Evolutionary conservation across 2,113 vertebrate species (phyloP).

Genomic region (Salvelinus fontinalis): DNA sequence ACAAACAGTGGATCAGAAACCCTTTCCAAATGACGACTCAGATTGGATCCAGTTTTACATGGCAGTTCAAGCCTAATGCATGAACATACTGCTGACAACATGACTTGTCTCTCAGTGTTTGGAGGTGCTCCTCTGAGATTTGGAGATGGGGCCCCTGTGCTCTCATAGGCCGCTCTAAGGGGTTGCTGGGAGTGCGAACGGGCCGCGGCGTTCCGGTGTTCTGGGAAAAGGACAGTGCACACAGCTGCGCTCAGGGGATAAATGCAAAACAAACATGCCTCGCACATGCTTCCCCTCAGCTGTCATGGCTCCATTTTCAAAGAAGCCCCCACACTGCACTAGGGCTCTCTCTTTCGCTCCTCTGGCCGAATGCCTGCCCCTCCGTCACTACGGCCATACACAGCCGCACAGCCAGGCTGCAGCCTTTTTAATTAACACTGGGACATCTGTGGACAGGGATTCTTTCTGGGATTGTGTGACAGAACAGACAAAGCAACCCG

Average conservation of each 20-base stretch:
- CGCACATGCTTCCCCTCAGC: constrained; percentile 78
- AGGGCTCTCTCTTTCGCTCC: constrained; percentile 30
- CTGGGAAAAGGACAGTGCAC: constrained; percentile 78
- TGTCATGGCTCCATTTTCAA: constrained; percentile 80
- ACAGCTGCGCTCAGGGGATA: constrained; percentile 75
- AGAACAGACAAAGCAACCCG: constrained; percentile 59
- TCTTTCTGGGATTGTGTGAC: constrained; percentile 65
- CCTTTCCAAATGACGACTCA: constrained; percentile 39
- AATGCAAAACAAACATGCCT: constrained; percentile 83
- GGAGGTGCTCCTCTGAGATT: constrained; percentile 2
- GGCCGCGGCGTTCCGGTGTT: constrained; percentile 71
- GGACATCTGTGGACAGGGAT: constrained; percentile 61
- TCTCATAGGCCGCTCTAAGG: constrained; percentile 31
- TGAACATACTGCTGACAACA: constrained; percentile 31
- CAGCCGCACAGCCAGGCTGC: constrained; percentile 38
- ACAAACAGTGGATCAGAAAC: constrained; percentile 26
- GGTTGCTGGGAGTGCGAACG: constrained; percentile 59
- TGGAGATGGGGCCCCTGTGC: constrained; percentile 17
- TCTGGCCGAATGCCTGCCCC: constrained; percentile 30
- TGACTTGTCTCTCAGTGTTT: constrained; percentile 24
- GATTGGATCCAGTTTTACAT: constrained; percentile 31
- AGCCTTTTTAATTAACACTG: constrained; percentile 73
- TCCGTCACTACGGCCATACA: constrained; percentile 30
- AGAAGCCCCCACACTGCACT: constrained; percentile 51
- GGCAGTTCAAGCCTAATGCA: constrained; percentile 37